Evolutionary conservation across 2,797 vertebrate genomes (phyloP).

Genomic region (Rhinophrynus dorsalis): DNA sequence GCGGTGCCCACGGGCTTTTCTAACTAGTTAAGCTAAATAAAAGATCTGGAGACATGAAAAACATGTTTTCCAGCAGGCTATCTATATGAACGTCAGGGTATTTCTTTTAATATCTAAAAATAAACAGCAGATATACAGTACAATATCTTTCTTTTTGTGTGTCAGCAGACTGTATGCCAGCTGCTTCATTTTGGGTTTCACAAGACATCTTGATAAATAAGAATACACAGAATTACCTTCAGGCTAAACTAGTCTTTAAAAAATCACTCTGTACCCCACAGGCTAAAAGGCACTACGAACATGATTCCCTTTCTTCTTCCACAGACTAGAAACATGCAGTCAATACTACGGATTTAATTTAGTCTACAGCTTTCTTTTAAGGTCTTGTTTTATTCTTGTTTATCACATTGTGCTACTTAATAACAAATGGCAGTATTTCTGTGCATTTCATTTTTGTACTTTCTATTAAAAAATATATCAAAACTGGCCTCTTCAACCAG

Average conservation of each 20-base stretch:
- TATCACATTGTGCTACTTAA: background rate
- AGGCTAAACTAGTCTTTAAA: background rate
- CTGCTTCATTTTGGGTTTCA: background rate
- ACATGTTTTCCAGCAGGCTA: background rate
- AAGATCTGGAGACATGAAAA: background rate
- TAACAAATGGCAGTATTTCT: background rate
- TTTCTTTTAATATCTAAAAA: conserved; percentile 10
- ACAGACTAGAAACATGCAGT: background rate
- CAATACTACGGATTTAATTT: background rate
- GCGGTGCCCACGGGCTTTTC: background rate
- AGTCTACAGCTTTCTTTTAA: background rate
- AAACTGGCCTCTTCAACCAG: background rate
- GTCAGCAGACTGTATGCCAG: background rate
- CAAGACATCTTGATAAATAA: background rate
- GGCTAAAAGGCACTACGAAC: background rate
- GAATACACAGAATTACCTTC: background rate
- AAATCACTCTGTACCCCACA: conserved; percentile 8
- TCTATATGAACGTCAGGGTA: background rate
- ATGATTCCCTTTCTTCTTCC: background rate
- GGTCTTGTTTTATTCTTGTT: background rate
- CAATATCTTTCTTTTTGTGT: background rate
- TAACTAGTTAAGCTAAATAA: background rate
- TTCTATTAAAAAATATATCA: background rate
- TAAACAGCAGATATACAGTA: background rate
- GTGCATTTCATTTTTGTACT: background rate